Evolutionary conservation across 2,113 vertebrate genomes (phyloP), one percentile per base, ranked within the genome.

Genomic region (Numenius arquata): DNA sequence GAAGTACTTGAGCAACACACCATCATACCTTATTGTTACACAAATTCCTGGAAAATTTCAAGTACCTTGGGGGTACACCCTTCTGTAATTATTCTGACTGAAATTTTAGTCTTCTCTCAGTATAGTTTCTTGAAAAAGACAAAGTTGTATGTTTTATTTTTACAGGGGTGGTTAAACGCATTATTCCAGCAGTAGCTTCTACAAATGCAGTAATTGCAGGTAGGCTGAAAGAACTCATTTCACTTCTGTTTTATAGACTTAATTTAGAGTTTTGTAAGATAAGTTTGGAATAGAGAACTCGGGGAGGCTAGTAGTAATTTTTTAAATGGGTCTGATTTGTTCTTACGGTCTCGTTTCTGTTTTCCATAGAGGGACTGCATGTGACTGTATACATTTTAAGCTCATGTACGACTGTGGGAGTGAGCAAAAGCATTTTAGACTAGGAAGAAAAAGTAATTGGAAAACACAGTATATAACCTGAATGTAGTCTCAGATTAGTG

Each of bases 201-300:
- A 99, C 99, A 61, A 99, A 99, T 94, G 99, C 99, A 87, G 99
- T 99, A 85, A 99, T 99, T 94, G 99, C 99, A 97, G 99, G 99
- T 99, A 98, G 17, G 95, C 63, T 84, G 26, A 66, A 85, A 92
- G 20, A 84, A 40, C 38, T 95, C 11, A 8, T 76, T 85, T 92
- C 41, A 25, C 11, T 83, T 73, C 20, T 89, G 34, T 48, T 50
- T 63, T 68, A 53, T 6, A 48, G 40, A 11, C 47, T 47, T 47
- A 47, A 7, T 59, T 63, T 0, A 38, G 66, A 43, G 21, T 88
- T 88, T 48, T 81, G 29, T 81, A 62, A 87, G 30, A 45, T 20
- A 78, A 30, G 3, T 70, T 72, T 65, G 61, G 48, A 94, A 56
- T 9, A 3, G 8, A 68, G 40, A 72, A 48, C 16, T 53, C 1